A percentile compares a stretch with the other conserved stretches of the same genome.
These are phyloP conservation scores for Rhinopomastus cyanomelas DNA, from an alignment of 2,113 vertebrate species.

Conservation along the genomic window DNA sequence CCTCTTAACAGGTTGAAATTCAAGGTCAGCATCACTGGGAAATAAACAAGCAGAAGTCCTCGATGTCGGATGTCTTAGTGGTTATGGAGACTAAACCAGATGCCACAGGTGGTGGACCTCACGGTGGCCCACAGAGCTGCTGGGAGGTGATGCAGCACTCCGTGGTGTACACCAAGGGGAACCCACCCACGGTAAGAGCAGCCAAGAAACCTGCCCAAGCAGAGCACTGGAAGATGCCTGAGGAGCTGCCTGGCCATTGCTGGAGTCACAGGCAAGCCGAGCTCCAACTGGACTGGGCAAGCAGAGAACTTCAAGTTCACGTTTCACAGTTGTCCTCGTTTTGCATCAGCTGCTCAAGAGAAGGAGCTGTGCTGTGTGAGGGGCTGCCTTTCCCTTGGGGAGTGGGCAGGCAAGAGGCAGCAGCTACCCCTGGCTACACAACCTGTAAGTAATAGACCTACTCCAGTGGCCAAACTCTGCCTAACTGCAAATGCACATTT, in stretches of 20 bases:
- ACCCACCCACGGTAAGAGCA: not conserved
- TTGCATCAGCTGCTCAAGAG: not conserved
- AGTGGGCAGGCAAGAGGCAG: not conserved
- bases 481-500: not conserved
- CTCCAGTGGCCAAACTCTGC: not conserved
- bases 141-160: not conserved
- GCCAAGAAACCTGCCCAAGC: not conserved
- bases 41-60: not conserved
- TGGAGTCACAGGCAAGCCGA: not conserved
- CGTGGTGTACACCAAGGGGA: rapidly evolving
- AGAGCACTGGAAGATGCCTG: not conserved
- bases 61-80: rapidly evolving
- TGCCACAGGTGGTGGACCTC: not conserved
- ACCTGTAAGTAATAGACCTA: not conserved
- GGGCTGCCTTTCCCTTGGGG: not conserved
- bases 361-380: not conserved
- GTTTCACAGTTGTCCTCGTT: not conserved
- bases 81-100: conserved; percentile 14
- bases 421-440: not conserved
- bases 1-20: not conserved
- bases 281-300: not conserved
- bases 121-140: rapidly evolving
- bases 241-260: not conserved
- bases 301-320: not conserved
- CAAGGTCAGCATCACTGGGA: not conserved